A percentile compares a stretch with the other conserved stretches of the same genome.
Evolutionary conservation across 1,140 invertebrate genomes (phyloP).

Genomic region (Nautilus pompilius): DNA sequence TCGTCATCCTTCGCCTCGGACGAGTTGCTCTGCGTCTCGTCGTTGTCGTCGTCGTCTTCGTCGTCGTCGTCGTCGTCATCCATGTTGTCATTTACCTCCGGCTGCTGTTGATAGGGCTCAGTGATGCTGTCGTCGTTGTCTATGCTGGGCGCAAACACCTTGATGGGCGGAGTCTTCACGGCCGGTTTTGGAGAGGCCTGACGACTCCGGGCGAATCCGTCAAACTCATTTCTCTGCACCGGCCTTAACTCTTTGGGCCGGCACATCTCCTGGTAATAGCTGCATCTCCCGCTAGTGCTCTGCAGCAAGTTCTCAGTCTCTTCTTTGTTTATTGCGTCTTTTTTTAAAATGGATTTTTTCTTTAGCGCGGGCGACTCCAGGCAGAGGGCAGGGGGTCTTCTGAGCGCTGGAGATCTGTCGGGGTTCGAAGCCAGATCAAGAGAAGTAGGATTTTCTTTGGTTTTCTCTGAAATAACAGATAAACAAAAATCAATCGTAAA

Average conservation of each 20-base stretch:
- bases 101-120: not conserved
- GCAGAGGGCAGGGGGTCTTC: not conserved
- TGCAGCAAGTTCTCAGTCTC: slow-evolving; percentile 70
- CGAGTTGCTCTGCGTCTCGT: slow-evolving; percentile 9
- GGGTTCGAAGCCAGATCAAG: not conserved
- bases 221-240: not conserved
- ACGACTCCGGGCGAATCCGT: not conserved
- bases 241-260: slow-evolving; percentile 10
- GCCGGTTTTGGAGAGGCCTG: not conserved
- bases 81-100: slow-evolving; percentile 1
- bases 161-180: not conserved
- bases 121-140: not conserved
- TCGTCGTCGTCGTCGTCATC: slow-evolving; percentile 7
- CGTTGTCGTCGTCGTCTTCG: slow-evolving; percentile 16
- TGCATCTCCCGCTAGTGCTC: slow-evolving; percentile 10
- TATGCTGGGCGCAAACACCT: not conserved
- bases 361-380: slow-evolving; percentile 13
- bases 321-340: slow-evolving; percentile 65
- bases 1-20: slow-evolving; percentile 2
- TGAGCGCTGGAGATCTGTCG: not conserved
- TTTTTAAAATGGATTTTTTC: slow-evolving; percentile 75
- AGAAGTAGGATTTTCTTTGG: not conserved
- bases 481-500: not conserved
- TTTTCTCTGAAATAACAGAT: not conserved
- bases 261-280: slow-evolving; percentile 5